Conservation (phyloP, 2,113 vertebrate species). For the Phylloscopus whistleri region DNA sequence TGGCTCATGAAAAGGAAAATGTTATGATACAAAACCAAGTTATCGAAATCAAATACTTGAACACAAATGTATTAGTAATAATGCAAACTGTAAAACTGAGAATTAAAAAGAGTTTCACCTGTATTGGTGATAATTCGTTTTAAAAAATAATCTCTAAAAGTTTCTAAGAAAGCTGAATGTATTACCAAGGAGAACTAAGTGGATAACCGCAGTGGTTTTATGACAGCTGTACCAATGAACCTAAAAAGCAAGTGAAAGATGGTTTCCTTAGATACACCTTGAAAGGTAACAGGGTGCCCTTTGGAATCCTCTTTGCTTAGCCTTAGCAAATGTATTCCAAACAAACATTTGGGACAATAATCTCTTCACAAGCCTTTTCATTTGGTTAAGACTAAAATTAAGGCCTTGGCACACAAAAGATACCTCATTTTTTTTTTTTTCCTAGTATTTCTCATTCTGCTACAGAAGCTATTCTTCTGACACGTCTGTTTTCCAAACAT, state of each 20-base stretch:
- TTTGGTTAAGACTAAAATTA: background rate
- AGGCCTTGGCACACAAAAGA: background rate
- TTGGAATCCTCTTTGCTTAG: background rate
- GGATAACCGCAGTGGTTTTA: background rate
- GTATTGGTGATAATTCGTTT: background rate
- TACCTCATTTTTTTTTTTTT: background rate
- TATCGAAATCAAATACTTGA: background rate
- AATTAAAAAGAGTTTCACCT: background rate
- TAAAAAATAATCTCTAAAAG: background rate
- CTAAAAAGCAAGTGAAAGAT: background rate
- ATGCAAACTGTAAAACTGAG: background rate
- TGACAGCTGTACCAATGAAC: background rate
- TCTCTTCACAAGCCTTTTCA: background rate
- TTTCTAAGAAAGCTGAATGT: background rate
- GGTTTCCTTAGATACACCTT: background rate
- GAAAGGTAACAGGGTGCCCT: background rate
- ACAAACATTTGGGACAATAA: background rate
- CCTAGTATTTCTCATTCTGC: background rate
- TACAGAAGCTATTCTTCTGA: background rate
- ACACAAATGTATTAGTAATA: background rate
- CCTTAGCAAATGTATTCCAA: background rate
- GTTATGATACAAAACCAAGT: background rate
- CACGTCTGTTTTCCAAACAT: background rate
- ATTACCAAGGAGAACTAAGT: background rate
- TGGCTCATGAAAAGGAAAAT: background rate